A percentile compares a stretch with the other conserved stretches of the same genome.
phyloP scores from a whole-genome alignment of 2,888 invertebrate species.

The Callyntrura guangdongensis region DNA sequence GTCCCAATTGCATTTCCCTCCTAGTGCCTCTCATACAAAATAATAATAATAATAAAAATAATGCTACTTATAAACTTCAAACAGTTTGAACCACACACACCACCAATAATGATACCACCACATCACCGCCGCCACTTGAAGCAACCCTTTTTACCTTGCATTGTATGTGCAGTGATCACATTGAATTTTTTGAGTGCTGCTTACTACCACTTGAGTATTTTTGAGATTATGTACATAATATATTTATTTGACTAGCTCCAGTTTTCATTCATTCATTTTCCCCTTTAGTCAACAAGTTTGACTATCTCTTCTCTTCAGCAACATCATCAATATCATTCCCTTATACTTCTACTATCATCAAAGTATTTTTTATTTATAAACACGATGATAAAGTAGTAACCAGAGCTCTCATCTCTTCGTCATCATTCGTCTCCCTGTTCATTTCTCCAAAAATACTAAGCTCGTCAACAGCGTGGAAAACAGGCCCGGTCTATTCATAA shows the following conservation, averaged over 20 bases:
- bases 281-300: constrained; percentile 71
- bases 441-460: constrained; percentile 57
- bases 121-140: constrained; percentile 56
- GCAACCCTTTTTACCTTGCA: neutral
- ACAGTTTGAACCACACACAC: constrained; percentile 44
- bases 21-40: constrained; percentile 20
- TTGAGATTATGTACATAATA: neutral
- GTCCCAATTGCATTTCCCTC: constrained; percentile 41
- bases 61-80: constrained; percentile 44
- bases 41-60: constrained; percentile 17
- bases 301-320: constrained; percentile 33
- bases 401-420: constrained; percentile 28
- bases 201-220: no score
- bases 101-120: neutral
- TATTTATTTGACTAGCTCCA: constrained; percentile 52
- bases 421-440: constrained; percentile 35
- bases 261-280: constrained; percentile 69
- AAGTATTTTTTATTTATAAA: constrained; percentile 55
- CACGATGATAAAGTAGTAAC: constrained; percentile 22
- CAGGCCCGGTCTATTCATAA: constrained; percentile 49
- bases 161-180: neutral
- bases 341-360: constrained; percentile 12
- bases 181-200: neutral
- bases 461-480: constrained; percentile 56
- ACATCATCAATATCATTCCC: neutral